These are phyloP conservation scores for Porites lobata DNA, from an alignment of 92 coral and sea anemone genomes.

Conservation along the genomic window DNA sequence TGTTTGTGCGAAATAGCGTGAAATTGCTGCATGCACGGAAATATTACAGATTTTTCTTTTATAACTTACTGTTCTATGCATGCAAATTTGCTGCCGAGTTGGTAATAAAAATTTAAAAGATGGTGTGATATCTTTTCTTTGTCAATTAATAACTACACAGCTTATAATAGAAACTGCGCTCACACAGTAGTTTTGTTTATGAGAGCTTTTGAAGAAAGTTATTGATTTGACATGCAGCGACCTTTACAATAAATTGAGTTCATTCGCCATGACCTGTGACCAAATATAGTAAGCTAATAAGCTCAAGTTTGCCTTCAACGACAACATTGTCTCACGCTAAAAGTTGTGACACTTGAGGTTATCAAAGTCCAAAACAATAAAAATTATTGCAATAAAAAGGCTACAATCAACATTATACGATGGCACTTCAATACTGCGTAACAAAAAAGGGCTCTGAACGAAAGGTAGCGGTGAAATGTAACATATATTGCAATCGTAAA, in stretches of 20 bases:
- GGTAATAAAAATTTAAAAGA: not conserved
- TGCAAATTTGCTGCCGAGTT: not conserved
- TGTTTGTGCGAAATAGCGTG: too few species aligned
- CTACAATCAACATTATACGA: not conserved
- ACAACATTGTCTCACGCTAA: not conserved
- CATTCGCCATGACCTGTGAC: conserved; percentile 24
- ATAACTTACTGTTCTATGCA: not conserved
- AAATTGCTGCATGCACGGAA: too few species aligned
- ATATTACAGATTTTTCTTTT: too few species aligned
- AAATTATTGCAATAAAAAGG: not conserved
- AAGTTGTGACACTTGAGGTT: not conserved
- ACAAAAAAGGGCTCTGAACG: not conserved
- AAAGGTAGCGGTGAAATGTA: not conserved
- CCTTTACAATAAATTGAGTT: conserved; percentile 7
- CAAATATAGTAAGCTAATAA: not conserved
- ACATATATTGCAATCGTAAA: not conserved
- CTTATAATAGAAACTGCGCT: not conserved
- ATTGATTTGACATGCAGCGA: conserved; percentile 20
- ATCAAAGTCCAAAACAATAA: too few species aligned
- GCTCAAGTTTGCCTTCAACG: not conserved
- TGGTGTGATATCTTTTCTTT: too few species aligned
- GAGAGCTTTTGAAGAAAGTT: not conserved
- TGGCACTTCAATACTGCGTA: not conserved
- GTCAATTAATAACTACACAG: not conserved
- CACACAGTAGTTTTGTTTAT: conserved; percentile 13